Evolutionary conservation across 2,797 vertebrate species (phyloP).

Genomic region (Arnoldichthys spilopterus): DNA sequence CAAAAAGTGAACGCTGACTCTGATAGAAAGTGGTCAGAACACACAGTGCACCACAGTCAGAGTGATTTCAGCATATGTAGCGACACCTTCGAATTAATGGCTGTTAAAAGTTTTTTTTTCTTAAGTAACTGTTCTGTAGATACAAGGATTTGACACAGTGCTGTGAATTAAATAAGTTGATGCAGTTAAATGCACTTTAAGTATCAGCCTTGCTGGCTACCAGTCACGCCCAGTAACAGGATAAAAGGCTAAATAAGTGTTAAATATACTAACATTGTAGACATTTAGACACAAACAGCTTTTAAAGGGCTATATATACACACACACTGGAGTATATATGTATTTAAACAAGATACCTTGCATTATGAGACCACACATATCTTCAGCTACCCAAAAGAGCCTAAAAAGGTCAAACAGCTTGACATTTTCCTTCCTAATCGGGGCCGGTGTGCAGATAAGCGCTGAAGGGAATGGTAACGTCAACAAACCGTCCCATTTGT

Average conservation of each 20-base stretch:
- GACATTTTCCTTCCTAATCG: conserved; percentile 42
- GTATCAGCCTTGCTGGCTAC: not conserved
- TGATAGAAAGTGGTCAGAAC: no score
- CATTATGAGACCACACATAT: conserved; percentile 49
- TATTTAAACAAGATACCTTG: conserved; percentile 36
- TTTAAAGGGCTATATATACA: conserved; percentile 18
- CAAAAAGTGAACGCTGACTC: no score
- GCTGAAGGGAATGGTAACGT: conserved; percentile 35
- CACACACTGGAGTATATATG: not conserved
- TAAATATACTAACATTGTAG: conserved; percentile 44
- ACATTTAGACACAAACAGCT: conserved; percentile 41
- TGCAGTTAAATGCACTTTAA: not conserved
- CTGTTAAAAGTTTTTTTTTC: no score
- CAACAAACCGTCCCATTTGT: conserved; percentile 49
- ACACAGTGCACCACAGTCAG: no score
- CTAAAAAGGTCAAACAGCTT: conserved; percentile 45
- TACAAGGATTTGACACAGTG: no score
- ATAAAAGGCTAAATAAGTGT: conserved; percentile 27
- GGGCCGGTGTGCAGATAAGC: conserved; percentile 42
- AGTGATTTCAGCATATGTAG: no score
- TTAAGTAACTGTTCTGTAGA: no score
- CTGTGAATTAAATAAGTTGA: no score
- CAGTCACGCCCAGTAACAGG: not conserved
- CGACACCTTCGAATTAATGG: no score
- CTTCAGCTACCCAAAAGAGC: conserved; percentile 38